A percentile compares a stretch with the other conserved stretches of the same genome.
Evolutionary conservation across 1,140 invertebrate species (phyloP).

Genomic region (Tribolium castaneum): DNA sequence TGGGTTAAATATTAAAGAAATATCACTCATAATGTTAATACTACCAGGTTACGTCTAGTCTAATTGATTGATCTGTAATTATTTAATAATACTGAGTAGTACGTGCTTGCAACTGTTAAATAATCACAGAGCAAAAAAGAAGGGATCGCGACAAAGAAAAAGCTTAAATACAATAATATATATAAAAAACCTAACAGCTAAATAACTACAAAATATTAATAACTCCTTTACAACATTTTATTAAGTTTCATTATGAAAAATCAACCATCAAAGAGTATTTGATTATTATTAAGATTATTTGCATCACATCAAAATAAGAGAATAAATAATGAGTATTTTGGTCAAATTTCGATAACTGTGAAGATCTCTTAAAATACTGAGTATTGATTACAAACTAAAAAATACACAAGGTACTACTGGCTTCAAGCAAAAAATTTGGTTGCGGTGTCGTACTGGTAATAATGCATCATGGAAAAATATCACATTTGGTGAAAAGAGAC

Average conservation of each 20-base stretch:
- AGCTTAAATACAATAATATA: constrained; percentile 33
- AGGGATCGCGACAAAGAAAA: constrained; percentile 20
- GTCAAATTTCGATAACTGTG: constrained; percentile 19
- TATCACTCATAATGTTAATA: constrained; percentile 58
- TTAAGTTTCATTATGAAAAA: constrained; percentile 26
- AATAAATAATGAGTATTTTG: constrained; percentile 32
- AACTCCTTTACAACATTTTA: constrained; percentile 22
- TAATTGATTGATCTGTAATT: constrained; percentile 37
- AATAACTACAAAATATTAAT: constrained; percentile 34
- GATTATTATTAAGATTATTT: constrained; percentile 20
- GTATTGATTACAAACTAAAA: constrained; percentile 47
- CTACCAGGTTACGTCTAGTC: constrained; percentile 51
- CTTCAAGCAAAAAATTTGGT: constrained; percentile 58
- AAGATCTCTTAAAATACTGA: constrained; percentile 44
- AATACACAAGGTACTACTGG: constrained; percentile 58
- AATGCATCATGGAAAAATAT: constrained; percentile 44
- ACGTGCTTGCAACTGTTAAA: constrained; percentile 36
- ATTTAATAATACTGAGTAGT: constrained; percentile 40
- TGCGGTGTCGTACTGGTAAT: constrained; percentile 51
- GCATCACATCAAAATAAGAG: constrained; percentile 30
- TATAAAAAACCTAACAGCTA: constrained; percentile 33
- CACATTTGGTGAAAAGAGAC: constrained; percentile 37
- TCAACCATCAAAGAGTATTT: constrained; percentile 31
- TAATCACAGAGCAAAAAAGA: constrained; percentile 39
- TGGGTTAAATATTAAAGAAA: constrained; percentile 54